These are phyloP conservation scores for Halesus radiatus DNA, from an alignment of 1,140 invertebrate species.

Conservation along the genomic window DNA sequence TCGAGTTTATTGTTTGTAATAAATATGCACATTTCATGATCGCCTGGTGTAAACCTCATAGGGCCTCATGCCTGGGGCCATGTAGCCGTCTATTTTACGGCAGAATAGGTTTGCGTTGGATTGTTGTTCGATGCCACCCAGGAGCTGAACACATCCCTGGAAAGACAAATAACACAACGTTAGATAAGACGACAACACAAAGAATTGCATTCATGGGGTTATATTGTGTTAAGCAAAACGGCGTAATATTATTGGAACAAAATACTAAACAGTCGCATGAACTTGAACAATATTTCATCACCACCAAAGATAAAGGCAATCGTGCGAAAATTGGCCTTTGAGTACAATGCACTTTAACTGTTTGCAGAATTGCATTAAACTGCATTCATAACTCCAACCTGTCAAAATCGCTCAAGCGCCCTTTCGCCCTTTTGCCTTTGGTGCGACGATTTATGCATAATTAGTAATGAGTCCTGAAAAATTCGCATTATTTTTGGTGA, in stretches of 20 bases:
- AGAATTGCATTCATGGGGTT: too few relatives aligned
- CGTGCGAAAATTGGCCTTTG: too few relatives aligned
- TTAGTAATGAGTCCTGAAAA: too few relatives aligned
- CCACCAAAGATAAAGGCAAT: too few relatives aligned
- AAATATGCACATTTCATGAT: slow-evolving; percentile 52
- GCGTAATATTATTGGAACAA: neutral
- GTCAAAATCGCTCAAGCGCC: too few relatives aligned
- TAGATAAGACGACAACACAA: slow-evolving; percentile 7
- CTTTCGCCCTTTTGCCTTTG: too few relatives aligned
- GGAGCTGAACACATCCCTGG: slow-evolving; percentile 89
- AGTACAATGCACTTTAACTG: too few relatives aligned
- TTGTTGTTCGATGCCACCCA: slow-evolving; percentile 90
- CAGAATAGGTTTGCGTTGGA: slow-evolving; percentile 70
- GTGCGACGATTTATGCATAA: too few relatives aligned
- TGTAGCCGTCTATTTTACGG: slow-evolving; percentile 61
- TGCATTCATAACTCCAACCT: too few relatives aligned
- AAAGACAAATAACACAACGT: slow-evolving; percentile 58
- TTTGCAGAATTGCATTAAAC: too few relatives aligned
- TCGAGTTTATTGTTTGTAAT: slow-evolving; percentile 48
- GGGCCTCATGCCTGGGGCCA: slow-evolving; percentile 28
- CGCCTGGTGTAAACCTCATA: neutral
- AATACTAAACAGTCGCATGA: neutral
- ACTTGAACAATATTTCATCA: neutral
- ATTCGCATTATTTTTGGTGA: too few relatives aligned
- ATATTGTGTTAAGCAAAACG: too few relatives aligned